Percentiles rank a stretch among this genome's conserved stretches.
These are phyloP conservation scores for Musca vetustissima DNA, from an alignment of 1,140 invertebrate species.

Conservation along the genomic window DNA sequence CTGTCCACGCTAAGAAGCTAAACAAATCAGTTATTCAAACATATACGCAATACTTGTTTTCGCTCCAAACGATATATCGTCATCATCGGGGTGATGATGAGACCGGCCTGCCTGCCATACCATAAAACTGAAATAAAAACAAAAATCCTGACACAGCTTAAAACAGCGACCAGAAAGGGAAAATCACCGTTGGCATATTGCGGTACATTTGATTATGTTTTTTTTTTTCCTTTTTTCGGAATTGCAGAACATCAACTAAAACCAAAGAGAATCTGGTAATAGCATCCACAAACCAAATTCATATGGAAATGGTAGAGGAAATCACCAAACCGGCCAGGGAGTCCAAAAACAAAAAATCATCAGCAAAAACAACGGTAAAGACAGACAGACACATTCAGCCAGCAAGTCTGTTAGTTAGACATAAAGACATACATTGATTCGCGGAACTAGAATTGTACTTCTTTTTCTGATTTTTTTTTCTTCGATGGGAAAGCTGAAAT, in stretches of 20 bases:
- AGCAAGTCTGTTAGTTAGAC: too few relatives aligned
- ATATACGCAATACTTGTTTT: too few relatives aligned
- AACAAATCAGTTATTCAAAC: too few relatives aligned
- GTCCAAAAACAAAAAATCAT: too few relatives aligned
- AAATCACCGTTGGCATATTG: constrained; percentile 47
- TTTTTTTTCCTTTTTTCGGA: not conserved
- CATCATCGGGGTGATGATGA: not conserved
- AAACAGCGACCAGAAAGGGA: constrained; percentile 48
- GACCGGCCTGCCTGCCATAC: not conserved
- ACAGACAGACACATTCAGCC: not conserved
- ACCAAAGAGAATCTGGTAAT: constrained; percentile 12
- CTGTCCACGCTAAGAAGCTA: too few relatives aligned
- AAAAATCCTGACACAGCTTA: too few relatives aligned
- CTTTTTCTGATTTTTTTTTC: not conserved
- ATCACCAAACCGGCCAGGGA: not conserved
- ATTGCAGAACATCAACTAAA: not conserved
- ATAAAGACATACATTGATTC: too few relatives aligned
- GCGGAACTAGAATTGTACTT: too few relatives aligned
- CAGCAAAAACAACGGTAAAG: constrained; percentile 12
- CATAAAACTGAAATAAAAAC: too few relatives aligned
- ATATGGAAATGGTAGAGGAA: not conserved
- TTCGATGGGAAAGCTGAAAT: too few relatives aligned
- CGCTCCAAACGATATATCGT: too few relatives aligned
- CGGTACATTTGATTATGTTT: constrained; percentile 26
- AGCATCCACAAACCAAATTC: not conserved